phyloP scores from a whole-genome alignment of 2,797 vertebrate species.

The Pyrocephalus nanus region DNA sequence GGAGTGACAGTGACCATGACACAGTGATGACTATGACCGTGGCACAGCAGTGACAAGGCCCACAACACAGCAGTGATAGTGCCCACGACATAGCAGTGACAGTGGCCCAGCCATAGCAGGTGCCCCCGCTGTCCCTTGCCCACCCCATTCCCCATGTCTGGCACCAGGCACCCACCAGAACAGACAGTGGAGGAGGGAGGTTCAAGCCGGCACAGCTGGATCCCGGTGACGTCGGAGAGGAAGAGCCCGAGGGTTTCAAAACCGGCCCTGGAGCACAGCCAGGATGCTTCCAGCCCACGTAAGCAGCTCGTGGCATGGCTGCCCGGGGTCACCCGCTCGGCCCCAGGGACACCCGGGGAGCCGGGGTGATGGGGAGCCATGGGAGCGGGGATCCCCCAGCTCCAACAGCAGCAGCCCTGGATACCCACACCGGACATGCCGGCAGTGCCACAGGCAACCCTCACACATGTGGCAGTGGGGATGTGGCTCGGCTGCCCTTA shows the following conservation, averaged over 20 bases:
- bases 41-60: not conserved
- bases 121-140: not conserved
- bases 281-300: conserved; percentile 48
- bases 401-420: not conserved
- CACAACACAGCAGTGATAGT: not conserved
- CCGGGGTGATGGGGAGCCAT: not conserved
- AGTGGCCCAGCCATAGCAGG: not conserved
- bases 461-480: fast-evolving
- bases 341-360: not conserved
- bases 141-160: conserved; percentile 34
- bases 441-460: not conserved
- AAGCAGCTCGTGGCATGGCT: conserved; percentile 20
- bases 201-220: conserved; percentile 17
- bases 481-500: fast-evolving
- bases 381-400: not conserved
- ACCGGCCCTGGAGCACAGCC: not conserved
- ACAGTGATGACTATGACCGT: not conserved
- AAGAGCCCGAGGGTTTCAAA: conserved; percentile 45
- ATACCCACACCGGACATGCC: fast-evolving
- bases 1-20: too few species aligned
- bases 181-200: conserved; percentile 54
- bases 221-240: conserved; percentile 12
- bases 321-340: not conserved
- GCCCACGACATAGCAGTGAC: not conserved
- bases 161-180: conserved; percentile 65